Percentiles rank a stretch among this genome's conserved stretches.
Evolutionary conservation across 2,113 vertebrate species (phyloP).

Genomic region (Solea senegalensis): DNA sequence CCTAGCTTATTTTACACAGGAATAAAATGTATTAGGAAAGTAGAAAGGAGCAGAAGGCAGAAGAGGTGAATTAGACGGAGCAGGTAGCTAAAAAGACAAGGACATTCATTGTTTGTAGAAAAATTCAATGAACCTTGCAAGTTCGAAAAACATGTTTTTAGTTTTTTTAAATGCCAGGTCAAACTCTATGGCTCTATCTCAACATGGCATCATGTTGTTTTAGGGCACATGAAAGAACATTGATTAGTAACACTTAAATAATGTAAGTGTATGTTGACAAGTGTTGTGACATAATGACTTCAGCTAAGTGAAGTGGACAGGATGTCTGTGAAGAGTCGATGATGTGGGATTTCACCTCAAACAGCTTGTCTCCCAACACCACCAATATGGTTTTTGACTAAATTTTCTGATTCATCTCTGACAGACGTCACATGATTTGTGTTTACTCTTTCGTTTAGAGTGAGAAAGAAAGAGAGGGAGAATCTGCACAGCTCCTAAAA

Average conservation of each 20-base stretch:
- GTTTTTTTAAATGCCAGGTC: too few species aligned
- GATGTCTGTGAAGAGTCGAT: slow-evolving; percentile 29
- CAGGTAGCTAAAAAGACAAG: slow-evolving; percentile 3
- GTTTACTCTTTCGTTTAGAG: too few species aligned
- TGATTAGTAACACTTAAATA: too few species aligned
- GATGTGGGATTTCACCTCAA: slow-evolving; percentile 32
- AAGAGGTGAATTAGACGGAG: slow-evolving; percentile 5
- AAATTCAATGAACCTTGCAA: neutral
- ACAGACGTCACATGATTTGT: too few species aligned
- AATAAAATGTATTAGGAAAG: neutral
- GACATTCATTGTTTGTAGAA: neutral
- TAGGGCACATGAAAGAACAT: too few species aligned
- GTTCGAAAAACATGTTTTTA: too few species aligned
- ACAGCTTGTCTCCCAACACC: neutral
- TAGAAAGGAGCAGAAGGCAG: neutral
- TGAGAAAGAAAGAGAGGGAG: too few species aligned
- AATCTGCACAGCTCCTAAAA: too few species aligned
- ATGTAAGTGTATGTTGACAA: slow-evolving; percentile 22
- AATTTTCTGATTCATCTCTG: too few species aligned
- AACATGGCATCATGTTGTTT: too few species aligned
- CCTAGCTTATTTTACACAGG: neutral
- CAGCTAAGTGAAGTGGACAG: slow-evolving; percentile 36
- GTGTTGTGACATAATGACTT: slow-evolving; percentile 50
- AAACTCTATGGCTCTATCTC: too few species aligned
- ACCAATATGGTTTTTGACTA: too few species aligned